These are phyloP conservation scores for Cheiracanthium punctorium DNA, from an alignment of 2,888 invertebrate genomes.

Conservation along the genomic window DNA sequence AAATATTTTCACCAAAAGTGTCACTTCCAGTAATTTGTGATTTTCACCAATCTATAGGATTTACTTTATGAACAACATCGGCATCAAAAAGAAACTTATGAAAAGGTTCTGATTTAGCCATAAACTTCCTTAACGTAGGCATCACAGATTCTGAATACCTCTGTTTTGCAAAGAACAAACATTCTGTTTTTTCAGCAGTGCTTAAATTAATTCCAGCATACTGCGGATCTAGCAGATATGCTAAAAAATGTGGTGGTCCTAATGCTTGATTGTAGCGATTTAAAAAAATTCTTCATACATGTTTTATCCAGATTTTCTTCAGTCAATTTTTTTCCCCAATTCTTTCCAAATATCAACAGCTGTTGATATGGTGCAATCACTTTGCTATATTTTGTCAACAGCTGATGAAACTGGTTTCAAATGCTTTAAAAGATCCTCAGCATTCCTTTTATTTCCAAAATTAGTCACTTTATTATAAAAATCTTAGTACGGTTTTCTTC, in stretches of 20 bases:
- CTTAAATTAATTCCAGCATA: constrained; percentile 3
- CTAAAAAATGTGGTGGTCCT: background rate
- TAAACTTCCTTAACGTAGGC: background rate
- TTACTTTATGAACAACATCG: background rate
- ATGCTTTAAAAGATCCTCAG: constrained; percentile 16
- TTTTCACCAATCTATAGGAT: background rate
- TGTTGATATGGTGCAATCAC: constrained; percentile 11
- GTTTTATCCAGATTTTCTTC: background rate
- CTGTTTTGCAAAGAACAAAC: background rate
- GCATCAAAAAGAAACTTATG: background rate
- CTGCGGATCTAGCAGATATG: constrained; percentile 5
- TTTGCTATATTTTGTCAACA: constrained; percentile 12
- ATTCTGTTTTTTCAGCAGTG: background rate
- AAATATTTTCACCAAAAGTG: constrained; percentile 1
- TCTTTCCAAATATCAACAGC: background rate
- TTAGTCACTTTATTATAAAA: constrained; percentile 19
- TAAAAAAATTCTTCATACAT: background rate
- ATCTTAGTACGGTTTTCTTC: background rate
- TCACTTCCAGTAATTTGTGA: constrained; percentile 14
- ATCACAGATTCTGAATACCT: background rate
- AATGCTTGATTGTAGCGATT: constrained; percentile 12
- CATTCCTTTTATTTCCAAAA: constrained; percentile 17
- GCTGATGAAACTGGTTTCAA: constrained; percentile 23
- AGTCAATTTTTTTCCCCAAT: background rate
- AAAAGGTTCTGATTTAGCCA: constrained; percentile 2